Evolutionary conservation across 2,888 invertebrate genomes (phyloP).

Genomic region (Patella depressa): DNA sequence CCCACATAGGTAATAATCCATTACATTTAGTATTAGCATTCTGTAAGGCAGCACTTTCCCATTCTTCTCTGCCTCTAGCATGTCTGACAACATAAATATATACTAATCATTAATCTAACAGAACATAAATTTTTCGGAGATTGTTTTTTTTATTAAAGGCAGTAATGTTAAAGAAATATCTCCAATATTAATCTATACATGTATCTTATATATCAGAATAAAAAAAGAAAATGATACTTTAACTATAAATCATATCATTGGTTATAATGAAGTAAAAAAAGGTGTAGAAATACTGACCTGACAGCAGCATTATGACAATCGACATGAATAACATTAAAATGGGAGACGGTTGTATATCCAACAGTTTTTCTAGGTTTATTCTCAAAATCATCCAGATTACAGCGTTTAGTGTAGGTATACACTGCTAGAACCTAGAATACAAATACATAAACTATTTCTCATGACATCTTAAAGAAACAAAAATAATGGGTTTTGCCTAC

Average conservation of each 20-base stretch:
- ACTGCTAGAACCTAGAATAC: conserved; percentile 87
- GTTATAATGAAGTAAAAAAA: neutral
- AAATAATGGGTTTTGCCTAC: no score
- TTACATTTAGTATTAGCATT: conserved; percentile 99
- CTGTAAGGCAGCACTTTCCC: conserved; percentile 97
- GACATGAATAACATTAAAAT: conserved; percentile 98
- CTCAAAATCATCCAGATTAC: conserved; percentile 93
- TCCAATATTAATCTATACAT: no score
- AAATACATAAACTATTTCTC: neutral
- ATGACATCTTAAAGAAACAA: no score
- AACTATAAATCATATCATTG: neutral
- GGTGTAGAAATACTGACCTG: conserved; percentile 73
- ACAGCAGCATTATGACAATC: conserved; percentile 99
- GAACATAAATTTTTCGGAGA: no score
- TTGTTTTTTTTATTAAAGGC: no score
- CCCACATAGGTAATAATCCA: conserved; percentile 95
- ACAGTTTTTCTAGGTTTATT: conserved; percentile 86
- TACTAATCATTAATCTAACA: no score
- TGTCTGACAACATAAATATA: conserved; percentile 68
- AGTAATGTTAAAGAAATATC: no score
- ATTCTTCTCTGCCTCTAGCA: conserved; percentile 87
- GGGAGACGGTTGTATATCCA: conserved; percentile 92
- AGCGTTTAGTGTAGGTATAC: conserved; percentile 96
- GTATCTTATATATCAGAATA: no score
- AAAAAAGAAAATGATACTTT: no score